Evolutionary conservation across 37 sponge, comb jelly and placozoan species (phyloP), one percentile per base, ranked within the genome.

Genomic region (Ianthella basta): DNA sequence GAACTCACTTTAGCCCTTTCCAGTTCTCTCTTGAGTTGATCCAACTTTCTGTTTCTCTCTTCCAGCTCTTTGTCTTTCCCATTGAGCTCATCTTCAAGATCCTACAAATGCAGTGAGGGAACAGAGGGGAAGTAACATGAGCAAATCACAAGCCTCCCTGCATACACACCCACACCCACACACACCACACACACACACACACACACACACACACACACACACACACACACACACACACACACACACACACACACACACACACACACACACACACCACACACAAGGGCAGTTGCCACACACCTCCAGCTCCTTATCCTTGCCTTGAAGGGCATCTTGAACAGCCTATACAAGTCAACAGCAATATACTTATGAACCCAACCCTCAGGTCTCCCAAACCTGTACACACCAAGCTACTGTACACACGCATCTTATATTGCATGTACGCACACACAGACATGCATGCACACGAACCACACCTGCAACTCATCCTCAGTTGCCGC

Each of bases 31-130:
- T 35, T n/a, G 4, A 69, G 4, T 30, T 33, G 27, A 1, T 69
- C 35, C 18, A 69, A 13, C 33, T 69, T 33, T 32, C 34, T 69
- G 34, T n/a, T 69, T 6, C 29, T 30, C 34, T 35, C 35, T 4
- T 30, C 32, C 32, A 69, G 18, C 70, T 69, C 70, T 35, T 30
- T 69, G 34, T 69, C 70, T 33, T 69, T 69, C 18, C 70, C 34
- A 30, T 15, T 35, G 10, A 69, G 29, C 15, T 69, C 33, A n/a
- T 35, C 70, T 13, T 69, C 15, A 33, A 32, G 34, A 69, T 35
- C 70, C 70, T 69, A 25, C 50, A n/a, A n/a, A 8, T 44, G 50
- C 50, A 61, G 13, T 69, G 19, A 33, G 70, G 27, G 70, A 1
- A 69, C 33, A 30, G 35, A 30, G 63, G n/a, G 63, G 63, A 23